Base-by-base conservation (phyloP, 2,113 vertebrate genomes). In the Hirundichthys speculiger region DNA sequence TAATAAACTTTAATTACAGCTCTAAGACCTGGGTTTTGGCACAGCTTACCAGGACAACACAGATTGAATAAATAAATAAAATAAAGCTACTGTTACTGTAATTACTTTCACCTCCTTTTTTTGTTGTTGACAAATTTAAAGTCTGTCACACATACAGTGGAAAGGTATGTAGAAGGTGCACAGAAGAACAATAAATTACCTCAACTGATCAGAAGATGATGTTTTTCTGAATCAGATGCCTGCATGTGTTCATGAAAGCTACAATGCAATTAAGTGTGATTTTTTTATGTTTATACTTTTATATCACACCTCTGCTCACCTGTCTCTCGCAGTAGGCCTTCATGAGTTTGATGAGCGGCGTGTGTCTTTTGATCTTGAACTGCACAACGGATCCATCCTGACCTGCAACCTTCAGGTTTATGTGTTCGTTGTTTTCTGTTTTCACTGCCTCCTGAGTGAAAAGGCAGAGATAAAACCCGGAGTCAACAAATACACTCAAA, bases 291-390 rank as follows among this genome's bases (percentile, higher is more conserved):
- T 20, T 39, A 3, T 39, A 6, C 2, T 13, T 5, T 10, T 2
- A 19, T 10, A 4, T n/a, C 1, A 13, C n/a, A 11, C 4, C 45
- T 13, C 9, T 27, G 22, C 61, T 13, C 69, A 89, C 98, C 96
- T 99, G 98, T 93, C 98, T 95, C 89, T 99, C 98, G 72, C 97
- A 99, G 93, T 99, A 99, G 69, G 97, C 98, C 93, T 96, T 99
- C 98, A 99, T 99, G 86, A 99, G 96, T 93, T 98, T 99, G 88
- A 93, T 96, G 93, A 99, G 97, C 84, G 96, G 95, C 66, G 98
- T 99, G 82, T 99, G 97, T 90, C 96, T 97, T 92, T 99, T 99
- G 90, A 99, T 99, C 93, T 99, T 99, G 92, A 99, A 99, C 92
- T 99, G 98, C 89, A 99, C 97, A 84, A 99, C 96, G 57, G 98